These are phyloP conservation scores for Tetrao urogallus DNA, from an alignment of 2,113 vertebrate species.

Conservation along the genomic window DNA sequence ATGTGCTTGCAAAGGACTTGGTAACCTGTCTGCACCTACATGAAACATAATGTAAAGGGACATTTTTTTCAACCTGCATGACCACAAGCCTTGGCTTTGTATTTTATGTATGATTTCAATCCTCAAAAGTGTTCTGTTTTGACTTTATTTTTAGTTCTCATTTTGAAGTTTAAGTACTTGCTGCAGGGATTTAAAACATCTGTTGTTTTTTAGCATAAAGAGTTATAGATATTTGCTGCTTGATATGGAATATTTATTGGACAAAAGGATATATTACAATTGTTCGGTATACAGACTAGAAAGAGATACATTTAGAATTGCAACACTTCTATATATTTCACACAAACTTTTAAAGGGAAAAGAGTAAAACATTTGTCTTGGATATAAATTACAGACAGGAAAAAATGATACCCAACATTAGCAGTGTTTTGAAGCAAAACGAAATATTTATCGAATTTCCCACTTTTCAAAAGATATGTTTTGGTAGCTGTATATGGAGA, in stretches of 20 bases:
- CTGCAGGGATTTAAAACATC: constrained; percentile 32
- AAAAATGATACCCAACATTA: background rate
- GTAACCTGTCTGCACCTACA: background rate
- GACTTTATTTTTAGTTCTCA: constrained; percentile 31
- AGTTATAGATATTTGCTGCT: background rate
- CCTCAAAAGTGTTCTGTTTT: background rate
- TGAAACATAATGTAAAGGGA: background rate
- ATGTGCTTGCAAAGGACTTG: background rate
- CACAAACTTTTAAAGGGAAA: background rate
- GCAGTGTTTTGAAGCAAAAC: background rate
- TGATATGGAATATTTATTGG: background rate
- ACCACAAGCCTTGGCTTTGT: background rate
- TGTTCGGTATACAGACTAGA: background rate
- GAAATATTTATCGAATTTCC: background rate
- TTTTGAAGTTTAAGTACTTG: constrained; percentile 41
- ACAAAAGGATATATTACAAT: background rate
- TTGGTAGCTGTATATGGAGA: background rate
- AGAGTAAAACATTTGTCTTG: background rate
- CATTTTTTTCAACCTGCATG: background rate
- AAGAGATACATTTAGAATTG: background rate
- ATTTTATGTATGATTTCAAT: constrained; percentile 26
- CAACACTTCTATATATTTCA: background rate
- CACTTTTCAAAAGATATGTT: background rate
- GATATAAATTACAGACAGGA: background rate
- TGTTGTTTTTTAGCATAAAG: constrained; percentile 36